Evolutionary conservation across 2,888 invertebrate genomes (phyloP).

Genomic region (Endotricha flammealis): DNA sequence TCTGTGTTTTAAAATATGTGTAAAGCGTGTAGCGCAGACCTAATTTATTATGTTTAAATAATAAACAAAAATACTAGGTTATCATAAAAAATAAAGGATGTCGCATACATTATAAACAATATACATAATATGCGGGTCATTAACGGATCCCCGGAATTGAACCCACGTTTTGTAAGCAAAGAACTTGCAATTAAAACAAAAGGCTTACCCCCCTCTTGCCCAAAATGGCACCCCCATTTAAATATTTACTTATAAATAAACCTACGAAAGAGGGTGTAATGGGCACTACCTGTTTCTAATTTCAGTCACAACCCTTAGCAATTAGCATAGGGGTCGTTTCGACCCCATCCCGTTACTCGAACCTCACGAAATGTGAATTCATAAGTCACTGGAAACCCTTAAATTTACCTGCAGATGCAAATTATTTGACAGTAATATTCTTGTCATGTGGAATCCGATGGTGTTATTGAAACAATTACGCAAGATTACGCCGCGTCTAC

Average conservation of each 20-base stretch:
- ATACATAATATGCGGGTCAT: constrained; percentile 10
- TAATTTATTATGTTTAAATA: too few relatives aligned
- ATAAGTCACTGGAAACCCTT: constrained; percentile 12
- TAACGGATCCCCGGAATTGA: constrained; percentile 8
- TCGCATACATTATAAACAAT: too few relatives aligned
- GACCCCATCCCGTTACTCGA: constrained; percentile 32
- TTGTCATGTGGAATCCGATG: too few relatives aligned
- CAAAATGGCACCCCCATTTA: constrained; percentile 3
- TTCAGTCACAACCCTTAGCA: constrained; percentile 34
- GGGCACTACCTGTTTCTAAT: constrained; percentile 30
- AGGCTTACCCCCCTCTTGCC: not conserved
- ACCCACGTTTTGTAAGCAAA: constrained; percentile 11
- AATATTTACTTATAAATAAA: constrained; percentile 15
- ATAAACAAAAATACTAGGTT: too few relatives aligned
- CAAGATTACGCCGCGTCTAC: too few relatives aligned
- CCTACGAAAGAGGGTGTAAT: constrained; percentile 10
- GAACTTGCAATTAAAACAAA: constrained; percentile 7
- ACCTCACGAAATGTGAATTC: constrained; percentile 21
- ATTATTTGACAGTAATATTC: too few relatives aligned
- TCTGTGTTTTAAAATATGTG: too few relatives aligned
- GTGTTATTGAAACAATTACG: too few relatives aligned
- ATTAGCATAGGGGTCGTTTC: constrained; percentile 36
- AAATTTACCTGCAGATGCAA: constrained; percentile 2
- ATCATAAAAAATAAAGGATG: too few relatives aligned
- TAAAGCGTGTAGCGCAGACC: too few relatives aligned